These are phyloP conservation scores for Dasypogon diadema DNA, from an alignment of 2,888 invertebrate species.

Conservation along the genomic window DNA sequence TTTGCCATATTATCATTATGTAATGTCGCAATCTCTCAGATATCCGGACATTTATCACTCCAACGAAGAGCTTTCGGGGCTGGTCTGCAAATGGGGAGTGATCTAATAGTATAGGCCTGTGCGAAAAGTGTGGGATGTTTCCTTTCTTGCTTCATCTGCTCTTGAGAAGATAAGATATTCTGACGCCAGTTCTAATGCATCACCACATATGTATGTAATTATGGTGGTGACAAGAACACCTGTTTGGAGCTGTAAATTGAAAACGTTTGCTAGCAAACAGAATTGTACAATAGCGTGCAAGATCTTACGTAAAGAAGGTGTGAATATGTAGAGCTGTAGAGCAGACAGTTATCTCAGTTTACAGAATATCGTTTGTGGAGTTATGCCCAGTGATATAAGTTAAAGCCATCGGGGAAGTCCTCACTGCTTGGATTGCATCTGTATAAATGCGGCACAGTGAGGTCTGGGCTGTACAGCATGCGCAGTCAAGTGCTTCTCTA, in stretches of 20 bases:
- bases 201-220: background rate
- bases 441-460: background rate
- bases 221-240: conserved; percentile 1
- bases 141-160: conserved; percentile 5
- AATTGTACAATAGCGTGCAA: no score
- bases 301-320: background rate
- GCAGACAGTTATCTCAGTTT: background rate
- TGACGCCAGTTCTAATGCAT: background rate
- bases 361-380: background rate
- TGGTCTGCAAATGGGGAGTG: conserved; percentile 29
- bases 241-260: no score
- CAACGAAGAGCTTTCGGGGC: conserved; percentile 30
- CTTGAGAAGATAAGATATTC: conserved; percentile 8
- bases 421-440: background rate
- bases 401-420: background rate
- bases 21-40: conserved; percentile 37
- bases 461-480: conserved; percentile 31
- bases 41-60: conserved; percentile 42
- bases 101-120: conserved; percentile 33
- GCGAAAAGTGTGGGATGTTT: conserved; percentile 41
- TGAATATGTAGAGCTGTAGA: background rate
- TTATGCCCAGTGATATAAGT: background rate
- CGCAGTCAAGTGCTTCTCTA: conserved; percentile 39
- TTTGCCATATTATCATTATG: conserved; percentile 47
- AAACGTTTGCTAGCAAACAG: no score